Evolutionary conservation across 2,888 invertebrate species (phyloP), one percentile per base, ranked within the genome.

Genomic region (Ophion ellenae): DNA sequence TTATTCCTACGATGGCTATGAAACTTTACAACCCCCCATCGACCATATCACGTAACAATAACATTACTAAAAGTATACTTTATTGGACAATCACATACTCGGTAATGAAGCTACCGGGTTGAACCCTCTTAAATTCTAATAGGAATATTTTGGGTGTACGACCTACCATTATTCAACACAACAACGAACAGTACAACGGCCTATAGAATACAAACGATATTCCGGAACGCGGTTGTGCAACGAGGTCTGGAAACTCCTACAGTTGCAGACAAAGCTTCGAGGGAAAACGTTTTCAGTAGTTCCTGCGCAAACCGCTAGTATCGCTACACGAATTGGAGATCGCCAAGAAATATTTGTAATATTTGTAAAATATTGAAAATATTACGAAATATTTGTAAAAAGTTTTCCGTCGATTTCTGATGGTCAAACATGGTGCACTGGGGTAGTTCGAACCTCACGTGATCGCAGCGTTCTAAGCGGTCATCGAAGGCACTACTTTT

Each of bases 61-160:
- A 57, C 53, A 67, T 59, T 66, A 57, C n/a, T 53, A 11, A 77
- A 77, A 67, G 53, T 77, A 67, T 36, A 67, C 32, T 77, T 67
- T 67, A 73, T 59, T 77, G 32, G 36, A 77, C 32, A 67, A 77
- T 36, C 67, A 77, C 77, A 77, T n/a, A 53, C 14, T 53, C 53
- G 53, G 53, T 17, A 53, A 53, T 17, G 53, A 53, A 69, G 1
- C 40, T 69, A 69, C 69, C 69, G 45, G 20, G 9, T 53, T 53
- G 14, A 53, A 17, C 61, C 47, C 63, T 24, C 61, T 63, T 63
- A 28, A 64, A 45, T 28, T 17, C 63, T 75, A 75, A 64, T 64
- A 63, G 66, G 45, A 66, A 63, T 40, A 53, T 76, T 53, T 53
- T 10, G 17, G 17, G 20, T 11, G n/a, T 20, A 59, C 53, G 24